A percentile compares a stretch with the other conserved stretches of the same genome.
These are phyloP conservation scores for Lepilemur septentrionalis DNA, from an alignment of 2,797 vertebrate species.

Conservation along the genomic window DNA sequence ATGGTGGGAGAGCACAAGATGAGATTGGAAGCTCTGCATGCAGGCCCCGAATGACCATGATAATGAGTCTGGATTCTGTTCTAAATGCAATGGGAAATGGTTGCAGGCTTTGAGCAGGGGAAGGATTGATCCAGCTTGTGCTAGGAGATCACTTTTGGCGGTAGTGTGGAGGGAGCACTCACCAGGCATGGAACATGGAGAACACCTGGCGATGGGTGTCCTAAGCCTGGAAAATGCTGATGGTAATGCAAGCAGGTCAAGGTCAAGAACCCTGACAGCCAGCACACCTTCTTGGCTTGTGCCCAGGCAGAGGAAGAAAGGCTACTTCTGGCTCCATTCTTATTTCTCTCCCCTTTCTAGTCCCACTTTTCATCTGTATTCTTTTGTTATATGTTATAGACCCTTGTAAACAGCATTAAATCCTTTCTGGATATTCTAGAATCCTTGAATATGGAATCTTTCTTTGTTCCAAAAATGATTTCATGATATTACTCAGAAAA, in stretches of 20 bases:
- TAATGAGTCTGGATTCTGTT: not conserved
- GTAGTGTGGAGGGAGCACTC: not conserved
- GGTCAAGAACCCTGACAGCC: not conserved
- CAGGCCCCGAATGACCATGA: too few relatives aligned
- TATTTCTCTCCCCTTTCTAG: not conserved
- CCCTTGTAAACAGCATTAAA: not conserved
- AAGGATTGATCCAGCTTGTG: not conserved
- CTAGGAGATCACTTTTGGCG: not conserved
- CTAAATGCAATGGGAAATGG: not conserved
- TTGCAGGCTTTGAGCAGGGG: not conserved
- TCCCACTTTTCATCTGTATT: not conserved
- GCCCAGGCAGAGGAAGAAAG: not conserved
- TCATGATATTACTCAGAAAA: not conserved
- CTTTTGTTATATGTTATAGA: not conserved
- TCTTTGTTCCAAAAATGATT: conserved; percentile 11
- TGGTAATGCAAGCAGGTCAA: not conserved
- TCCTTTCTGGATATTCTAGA: not conserved
- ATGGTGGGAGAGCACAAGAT: not conserved
- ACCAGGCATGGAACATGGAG: not conserved
- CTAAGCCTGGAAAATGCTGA: not conserved
- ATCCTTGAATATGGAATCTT: not conserved
- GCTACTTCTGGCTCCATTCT: not conserved
- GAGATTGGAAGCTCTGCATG: not conserved
- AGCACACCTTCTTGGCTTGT: not conserved
- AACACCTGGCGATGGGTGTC: not conserved